Conservation (phyloP, 2,113 vertebrate species). For the Podocnemis expansa region DNA sequence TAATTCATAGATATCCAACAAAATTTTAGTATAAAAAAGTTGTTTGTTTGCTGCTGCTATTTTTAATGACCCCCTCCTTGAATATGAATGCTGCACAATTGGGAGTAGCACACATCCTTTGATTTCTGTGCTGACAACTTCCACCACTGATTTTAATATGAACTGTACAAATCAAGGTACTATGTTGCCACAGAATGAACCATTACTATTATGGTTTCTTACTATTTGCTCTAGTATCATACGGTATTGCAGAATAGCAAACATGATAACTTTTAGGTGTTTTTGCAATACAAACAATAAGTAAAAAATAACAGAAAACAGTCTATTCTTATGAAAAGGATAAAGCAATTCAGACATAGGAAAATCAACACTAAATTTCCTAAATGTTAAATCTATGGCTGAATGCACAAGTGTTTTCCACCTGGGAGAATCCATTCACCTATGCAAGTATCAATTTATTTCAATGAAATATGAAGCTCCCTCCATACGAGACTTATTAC, state of each 20-base stretch:
- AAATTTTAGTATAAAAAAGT: not conserved
- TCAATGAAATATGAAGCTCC: not conserved
- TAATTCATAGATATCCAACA: not conserved
- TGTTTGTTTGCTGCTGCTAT: not conserved
- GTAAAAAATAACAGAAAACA: not conserved
- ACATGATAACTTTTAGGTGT: not conserved
- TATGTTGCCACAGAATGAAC: not conserved
- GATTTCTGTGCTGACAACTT: not conserved
- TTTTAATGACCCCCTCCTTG: not conserved
- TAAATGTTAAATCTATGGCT: not conserved
- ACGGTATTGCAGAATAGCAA: not conserved
- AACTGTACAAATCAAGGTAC: not conserved
- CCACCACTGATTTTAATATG: not conserved
- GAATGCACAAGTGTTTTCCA: not conserved
- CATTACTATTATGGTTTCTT: not conserved
- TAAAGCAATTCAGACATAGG: not conserved
- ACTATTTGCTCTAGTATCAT: not conserved
- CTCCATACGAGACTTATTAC: not conserved
- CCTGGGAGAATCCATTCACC: not conserved
- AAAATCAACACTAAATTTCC: not conserved
- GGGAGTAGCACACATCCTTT: not conserved
- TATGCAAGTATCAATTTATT: not conserved
- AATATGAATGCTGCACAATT: not conserved
- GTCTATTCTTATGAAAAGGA: not conserved
- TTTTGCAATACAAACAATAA: too few species aligned